Evolutionary conservation across 2,888 invertebrate species (phyloP).

Genomic region (Ennomos fuscantarius): DNA sequence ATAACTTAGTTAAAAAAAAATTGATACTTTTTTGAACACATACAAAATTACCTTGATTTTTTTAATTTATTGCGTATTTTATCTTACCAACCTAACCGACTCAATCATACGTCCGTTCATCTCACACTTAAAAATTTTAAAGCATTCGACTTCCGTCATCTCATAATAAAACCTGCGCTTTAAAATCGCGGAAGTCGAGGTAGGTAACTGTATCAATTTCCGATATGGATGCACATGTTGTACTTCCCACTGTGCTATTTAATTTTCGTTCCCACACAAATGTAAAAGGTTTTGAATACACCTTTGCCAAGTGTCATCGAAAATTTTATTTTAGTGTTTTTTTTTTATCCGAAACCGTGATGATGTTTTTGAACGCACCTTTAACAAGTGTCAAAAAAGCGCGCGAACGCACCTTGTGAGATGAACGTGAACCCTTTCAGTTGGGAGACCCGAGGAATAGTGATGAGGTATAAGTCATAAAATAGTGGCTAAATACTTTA

Average conservation of each 20-base stretch:
- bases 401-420: constrained; percentile 33
- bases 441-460: constrained; percentile 10
- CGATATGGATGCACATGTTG: constrained; percentile 34
- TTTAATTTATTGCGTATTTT: constrained; percentile 34
- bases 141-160: constrained; percentile 25
- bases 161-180: constrained; percentile 27
- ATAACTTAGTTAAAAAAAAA: no score
- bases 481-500: not conserved
- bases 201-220: constrained; percentile 36
- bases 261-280: constrained; percentile 43
- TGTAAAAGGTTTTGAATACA: constrained; percentile 46
- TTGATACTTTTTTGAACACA: no score
- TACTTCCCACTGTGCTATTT: constrained; percentile 40
- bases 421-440: constrained; percentile 29
- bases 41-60: constrained; percentile 24
- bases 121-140: constrained; percentile 13
- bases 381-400: constrained; percentile 24
- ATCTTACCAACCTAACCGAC: constrained; percentile 2
- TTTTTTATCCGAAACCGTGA: not conserved
- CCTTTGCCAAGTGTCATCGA: constrained; percentile 70
- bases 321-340: constrained; percentile 42
- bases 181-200: constrained; percentile 30
- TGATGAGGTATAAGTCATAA: constrained; percentile 1
- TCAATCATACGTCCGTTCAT: constrained; percentile 6
- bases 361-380: constrained; percentile 26